These are phyloP conservation scores for Ommatoiulus sabulosus DNA, from an alignment of 2,888 invertebrate species.

Conservation along the genomic window DNA sequence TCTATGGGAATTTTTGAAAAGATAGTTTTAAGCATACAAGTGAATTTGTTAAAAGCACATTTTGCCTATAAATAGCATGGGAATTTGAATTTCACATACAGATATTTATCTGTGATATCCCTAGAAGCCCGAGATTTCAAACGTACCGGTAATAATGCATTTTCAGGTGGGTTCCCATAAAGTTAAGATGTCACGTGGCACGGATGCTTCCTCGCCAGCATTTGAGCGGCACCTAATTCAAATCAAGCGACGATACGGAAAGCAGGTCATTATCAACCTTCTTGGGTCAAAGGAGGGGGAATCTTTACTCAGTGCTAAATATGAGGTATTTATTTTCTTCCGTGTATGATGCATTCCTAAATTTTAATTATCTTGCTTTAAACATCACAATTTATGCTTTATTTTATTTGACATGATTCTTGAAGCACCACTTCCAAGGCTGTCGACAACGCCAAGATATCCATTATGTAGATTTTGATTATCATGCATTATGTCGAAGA, in stretches of 20 bases:
- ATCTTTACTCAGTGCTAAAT: conserved; percentile 92
- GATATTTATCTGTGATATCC: too few species aligned
- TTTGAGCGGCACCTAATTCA: conserved; percentile 90
- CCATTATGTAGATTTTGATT: conserved; percentile 93
- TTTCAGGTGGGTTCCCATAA: conserved; percentile 94
- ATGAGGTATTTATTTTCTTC: conserved; percentile 73
- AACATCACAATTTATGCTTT: background rate
- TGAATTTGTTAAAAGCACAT: too few species aligned
- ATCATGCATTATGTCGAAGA: conserved; percentile 92
- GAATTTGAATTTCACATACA: too few species aligned
- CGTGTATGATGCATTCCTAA: background rate
- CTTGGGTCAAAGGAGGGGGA: conserved; percentile 98
- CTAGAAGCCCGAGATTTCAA: too few species aligned
- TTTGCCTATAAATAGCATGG: too few species aligned
- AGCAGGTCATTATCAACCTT: conserved; percentile 91
- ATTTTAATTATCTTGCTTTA: background rate
- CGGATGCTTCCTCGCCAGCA: conserved; percentile 92
- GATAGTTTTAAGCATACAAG: too few species aligned
- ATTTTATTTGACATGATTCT: background rate
- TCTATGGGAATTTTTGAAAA: too few species aligned
- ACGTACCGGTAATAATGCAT: too few species aligned
- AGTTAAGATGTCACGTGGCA: conserved; percentile 95
- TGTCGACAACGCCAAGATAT: conserved; percentile 73
- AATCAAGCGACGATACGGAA: conserved; percentile 90
- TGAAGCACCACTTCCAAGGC: background rate